Percentiles rank a stretch among this genome's conserved stretches.
Conservation (phyloP, 1,140 invertebrate species). For the Tachypleus tridentatus region DNA sequence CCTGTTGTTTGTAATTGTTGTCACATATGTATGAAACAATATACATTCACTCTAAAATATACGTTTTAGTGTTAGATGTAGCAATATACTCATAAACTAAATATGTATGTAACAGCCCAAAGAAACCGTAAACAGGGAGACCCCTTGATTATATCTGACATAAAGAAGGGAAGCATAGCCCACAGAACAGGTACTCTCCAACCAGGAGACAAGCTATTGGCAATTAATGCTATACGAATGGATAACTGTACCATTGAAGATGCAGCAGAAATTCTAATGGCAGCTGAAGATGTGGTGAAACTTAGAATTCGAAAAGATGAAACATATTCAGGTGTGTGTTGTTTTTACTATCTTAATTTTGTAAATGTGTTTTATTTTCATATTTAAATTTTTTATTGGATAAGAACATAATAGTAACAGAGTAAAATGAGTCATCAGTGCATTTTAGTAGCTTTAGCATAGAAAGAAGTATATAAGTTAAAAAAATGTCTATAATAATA, state of each 20-base stretch:
- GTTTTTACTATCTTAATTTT: too few relatives aligned
- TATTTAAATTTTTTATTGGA: too few relatives aligned
- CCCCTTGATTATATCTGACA: constrained; percentile 63
- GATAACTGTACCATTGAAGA: constrained; percentile 56
- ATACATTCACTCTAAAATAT: too few relatives aligned
- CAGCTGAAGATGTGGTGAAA: constrained; percentile 57
- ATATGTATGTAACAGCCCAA: constrained; percentile 25
- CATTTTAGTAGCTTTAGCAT: too few relatives aligned
- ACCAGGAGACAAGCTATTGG: constrained; percentile 69
- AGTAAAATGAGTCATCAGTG: too few relatives aligned
- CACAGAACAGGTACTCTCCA: constrained; percentile 77
- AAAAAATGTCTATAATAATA: too few relatives aligned
- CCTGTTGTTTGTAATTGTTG: too few relatives aligned
- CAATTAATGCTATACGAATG: constrained; percentile 71
- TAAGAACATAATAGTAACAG: too few relatives aligned
- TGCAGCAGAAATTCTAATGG: constrained; percentile 60
- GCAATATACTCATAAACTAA: not conserved
- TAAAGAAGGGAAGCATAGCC: constrained; percentile 75
- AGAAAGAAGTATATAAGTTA: too few relatives aligned
- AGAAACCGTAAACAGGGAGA: constrained; percentile 41
- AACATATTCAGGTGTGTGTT: constrained; percentile 33
- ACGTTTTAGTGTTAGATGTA: too few relatives aligned
- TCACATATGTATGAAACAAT: too few relatives aligned
- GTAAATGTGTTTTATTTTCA: too few relatives aligned
- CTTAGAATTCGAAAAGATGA: constrained; percentile 53